phyloP scores from a whole-genome alignment of 2,797 vertebrate genomes.

The Pteronotus mesoamericanus region DNA sequence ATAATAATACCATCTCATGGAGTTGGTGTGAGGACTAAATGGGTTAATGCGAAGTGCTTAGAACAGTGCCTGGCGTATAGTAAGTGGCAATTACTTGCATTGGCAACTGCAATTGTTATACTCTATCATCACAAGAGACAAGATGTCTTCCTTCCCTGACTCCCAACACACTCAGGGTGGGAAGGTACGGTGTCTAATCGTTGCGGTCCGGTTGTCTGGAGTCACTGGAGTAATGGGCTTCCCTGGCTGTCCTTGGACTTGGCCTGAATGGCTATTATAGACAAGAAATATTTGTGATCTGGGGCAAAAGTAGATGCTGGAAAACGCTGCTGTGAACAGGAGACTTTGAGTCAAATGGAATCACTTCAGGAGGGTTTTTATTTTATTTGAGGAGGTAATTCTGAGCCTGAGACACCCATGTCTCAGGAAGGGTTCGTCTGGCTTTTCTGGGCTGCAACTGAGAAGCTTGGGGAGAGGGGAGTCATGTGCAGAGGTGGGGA shows the following conservation, averaged over 20 bases:
- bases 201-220: fast-evolving
- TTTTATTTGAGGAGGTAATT: not conserved
- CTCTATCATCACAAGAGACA: not conserved
- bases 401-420: slow-evolving; percentile 45
- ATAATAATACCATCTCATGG: fast-evolving
- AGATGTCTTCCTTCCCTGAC: not conserved
- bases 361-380: slow-evolving; percentile 27
- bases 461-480: slow-evolving; percentile 58
- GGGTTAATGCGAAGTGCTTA: not conserved
- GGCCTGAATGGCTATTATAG: not conserved
- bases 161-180: not conserved
- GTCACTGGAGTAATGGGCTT: not conserved
- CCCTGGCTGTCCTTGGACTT: not conserved
- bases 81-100: not conserved
- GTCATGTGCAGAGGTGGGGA: slow-evolving; percentile 33
- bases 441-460: slow-evolving; percentile 40
- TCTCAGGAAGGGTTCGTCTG: slow-evolving; percentile 64
- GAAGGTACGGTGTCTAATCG: not conserved
- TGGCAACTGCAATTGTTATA: not conserved
- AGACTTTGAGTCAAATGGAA: slow-evolving; percentile 23
- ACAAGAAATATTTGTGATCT: too few relatives aligned
- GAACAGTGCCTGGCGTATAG: not conserved
- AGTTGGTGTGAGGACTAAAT: not conserved
- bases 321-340: not conserved
- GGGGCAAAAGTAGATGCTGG: fast-evolving